Evolutionary conservation across 2,113 vertebrate genomes (phyloP).

Genomic region (Progne subis): DNA sequence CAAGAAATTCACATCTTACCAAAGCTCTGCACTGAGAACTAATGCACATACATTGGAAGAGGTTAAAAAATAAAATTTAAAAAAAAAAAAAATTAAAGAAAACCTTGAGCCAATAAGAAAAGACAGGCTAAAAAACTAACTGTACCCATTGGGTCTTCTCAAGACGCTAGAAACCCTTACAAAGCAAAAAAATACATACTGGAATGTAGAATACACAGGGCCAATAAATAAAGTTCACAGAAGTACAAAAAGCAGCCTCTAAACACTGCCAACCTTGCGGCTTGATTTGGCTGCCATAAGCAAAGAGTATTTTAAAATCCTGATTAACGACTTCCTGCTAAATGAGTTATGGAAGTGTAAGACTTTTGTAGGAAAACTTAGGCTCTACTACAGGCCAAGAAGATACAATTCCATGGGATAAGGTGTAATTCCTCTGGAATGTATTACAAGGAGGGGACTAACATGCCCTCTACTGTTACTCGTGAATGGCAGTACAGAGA

Average conservation of each 20-base stretch:
- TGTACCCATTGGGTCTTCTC: not conserved
- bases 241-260: not conserved
- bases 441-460: not conserved
- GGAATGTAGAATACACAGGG: not conserved
- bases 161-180: not conserved
- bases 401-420: not conserved
- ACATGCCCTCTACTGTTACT: not conserved
- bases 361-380: not conserved
- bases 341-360: not conserved
- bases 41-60: not conserved
- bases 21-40: not conserved
- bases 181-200: not conserved
- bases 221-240: not conserved
- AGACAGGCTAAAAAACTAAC: not conserved
- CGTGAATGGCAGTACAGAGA: not conserved
- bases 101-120: not conserved
- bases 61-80: not conserved
- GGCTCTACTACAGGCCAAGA: fast-evolving
- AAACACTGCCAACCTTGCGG: not conserved
- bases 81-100: not conserved
- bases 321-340: slow-evolving; percentile 4
- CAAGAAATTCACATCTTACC: not conserved
- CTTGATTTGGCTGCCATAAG: not conserved
- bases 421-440: not conserved
- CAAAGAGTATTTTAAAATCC: not conserved